Percentiles rank a stretch among this genome's conserved stretches.
These are phyloP conservation scores for Homalodisca vitripennis DNA, from an alignment of 1,140 invertebrate species.

Conservation along the genomic window DNA sequence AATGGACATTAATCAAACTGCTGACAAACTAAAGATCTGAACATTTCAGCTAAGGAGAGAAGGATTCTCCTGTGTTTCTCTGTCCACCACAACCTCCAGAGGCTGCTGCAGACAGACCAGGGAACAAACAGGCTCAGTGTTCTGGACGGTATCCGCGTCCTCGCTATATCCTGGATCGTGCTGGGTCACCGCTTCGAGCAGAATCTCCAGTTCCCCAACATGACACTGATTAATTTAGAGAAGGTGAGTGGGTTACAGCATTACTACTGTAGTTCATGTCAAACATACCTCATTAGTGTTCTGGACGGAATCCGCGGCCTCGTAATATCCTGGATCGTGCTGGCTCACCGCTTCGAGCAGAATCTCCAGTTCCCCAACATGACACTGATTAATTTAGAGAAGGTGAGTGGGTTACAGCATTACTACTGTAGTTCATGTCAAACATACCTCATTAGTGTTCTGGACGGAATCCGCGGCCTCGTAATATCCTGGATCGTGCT, in stretches of 20 bases:
- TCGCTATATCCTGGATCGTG: conserved; percentile 21
- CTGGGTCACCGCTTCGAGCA: conserved; percentile 21
- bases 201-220: not conserved
- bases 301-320: not conserved
- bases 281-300: not conserved
- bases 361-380: not conserved
- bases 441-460: not conserved
- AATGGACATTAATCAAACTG: too few species aligned
- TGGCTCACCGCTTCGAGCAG: conserved; percentile 18
- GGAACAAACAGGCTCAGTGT: not conserved
- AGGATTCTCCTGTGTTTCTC: not conserved
- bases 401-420: not conserved
- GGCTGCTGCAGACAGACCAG: not conserved
- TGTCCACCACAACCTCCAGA: not conserved
- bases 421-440: too few species aligned
- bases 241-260: not conserved
- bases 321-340: conserved; percentile 16
- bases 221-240: not conserved
- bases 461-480: not conserved
- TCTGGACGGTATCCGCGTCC: not conserved
- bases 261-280: too few species aligned
- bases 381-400: not conserved
- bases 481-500: conserved; percentile 22
- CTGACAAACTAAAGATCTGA: too few species aligned
- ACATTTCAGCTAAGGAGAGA: not conserved